Evolutionary conservation across 2,888 invertebrate genomes (phyloP).

Genomic region (Dusona sp.): DNA sequence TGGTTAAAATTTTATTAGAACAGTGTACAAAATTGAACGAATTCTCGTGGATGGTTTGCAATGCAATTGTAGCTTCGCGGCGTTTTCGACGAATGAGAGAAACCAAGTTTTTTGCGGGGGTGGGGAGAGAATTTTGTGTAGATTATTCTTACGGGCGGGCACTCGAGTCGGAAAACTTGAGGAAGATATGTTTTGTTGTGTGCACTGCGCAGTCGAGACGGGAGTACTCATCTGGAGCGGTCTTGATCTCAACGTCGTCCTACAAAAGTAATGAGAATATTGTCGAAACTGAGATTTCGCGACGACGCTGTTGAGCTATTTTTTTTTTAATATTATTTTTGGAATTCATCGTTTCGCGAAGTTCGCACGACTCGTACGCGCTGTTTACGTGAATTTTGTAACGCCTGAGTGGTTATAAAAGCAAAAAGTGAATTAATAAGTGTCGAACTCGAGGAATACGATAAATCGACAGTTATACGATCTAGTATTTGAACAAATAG

Average conservation of each 20-base stretch:
- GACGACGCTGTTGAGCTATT: slow-evolving; percentile 2
- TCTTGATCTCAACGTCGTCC: neutral
- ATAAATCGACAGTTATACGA: neutral
- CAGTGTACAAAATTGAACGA: neutral
- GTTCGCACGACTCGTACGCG: neutral
- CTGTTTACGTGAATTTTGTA: neutral
- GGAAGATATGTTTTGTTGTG: slow-evolving; percentile 36
- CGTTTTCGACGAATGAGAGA: slow-evolving; percentile 1
- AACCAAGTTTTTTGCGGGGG: neutral
- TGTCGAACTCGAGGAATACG: neutral
- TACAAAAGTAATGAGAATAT: slow-evolving; percentile 12
- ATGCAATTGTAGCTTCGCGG: slow-evolving; percentile 3
- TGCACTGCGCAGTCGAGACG: slow-evolving; percentile 38
- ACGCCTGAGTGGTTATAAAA: neutral
- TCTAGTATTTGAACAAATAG: neutral
- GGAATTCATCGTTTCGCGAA: neutral
- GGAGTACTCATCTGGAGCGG: slow-evolving; percentile 17
- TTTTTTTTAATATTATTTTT: neutral
- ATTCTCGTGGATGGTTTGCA: neutral
- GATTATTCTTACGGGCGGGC: neutral
- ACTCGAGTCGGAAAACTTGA: slow-evolving; percentile 11
- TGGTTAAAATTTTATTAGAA: too few relatives aligned
- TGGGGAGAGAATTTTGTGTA: slow-evolving; percentile 10
- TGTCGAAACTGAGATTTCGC: neutral
- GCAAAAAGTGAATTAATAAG: neutral